A percentile compares a stretch with the other conserved stretches of the same genome.
Evolutionary conservation across 2,113 vertebrate species (phyloP).

Genomic region (Prietella phreatophila): DNA sequence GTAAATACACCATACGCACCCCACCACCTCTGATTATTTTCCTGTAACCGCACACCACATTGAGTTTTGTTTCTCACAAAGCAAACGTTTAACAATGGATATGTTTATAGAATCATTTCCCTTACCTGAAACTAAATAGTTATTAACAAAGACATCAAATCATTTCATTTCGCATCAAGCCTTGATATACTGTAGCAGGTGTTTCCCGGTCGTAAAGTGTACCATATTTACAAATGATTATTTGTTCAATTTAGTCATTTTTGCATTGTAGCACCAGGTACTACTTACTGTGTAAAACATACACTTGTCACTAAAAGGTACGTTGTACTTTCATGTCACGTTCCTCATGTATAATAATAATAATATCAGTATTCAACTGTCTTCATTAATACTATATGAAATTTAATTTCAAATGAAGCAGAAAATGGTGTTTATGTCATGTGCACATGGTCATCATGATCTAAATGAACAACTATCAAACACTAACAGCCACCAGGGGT

Average conservation of each 20-base stretch:
- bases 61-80: background rate
- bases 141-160: background rate
- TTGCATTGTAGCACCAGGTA: background rate
- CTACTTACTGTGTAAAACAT: background rate
- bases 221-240: background rate
- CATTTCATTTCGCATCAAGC: background rate
- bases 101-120: background rate
- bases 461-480: constrained; percentile 28
- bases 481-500: constrained; percentile 40
- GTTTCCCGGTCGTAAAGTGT: background rate
- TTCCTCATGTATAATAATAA: background rate
- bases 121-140: background rate
- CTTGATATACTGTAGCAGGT: background rate
- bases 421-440: constrained; percentile 11
- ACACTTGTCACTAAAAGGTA: background rate
- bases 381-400: background rate
- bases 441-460: constrained; percentile 39
- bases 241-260: background rate
- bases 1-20: background rate
- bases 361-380: background rate
- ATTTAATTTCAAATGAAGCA: background rate
- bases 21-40: background rate
- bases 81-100: background rate
- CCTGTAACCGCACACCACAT: background rate
- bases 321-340: background rate